A percentile compares a stretch with the other conserved stretches of the same genome.
Conservation (phyloP, 2,797 vertebrate species). For the Astyanax mexicanus region DNA sequence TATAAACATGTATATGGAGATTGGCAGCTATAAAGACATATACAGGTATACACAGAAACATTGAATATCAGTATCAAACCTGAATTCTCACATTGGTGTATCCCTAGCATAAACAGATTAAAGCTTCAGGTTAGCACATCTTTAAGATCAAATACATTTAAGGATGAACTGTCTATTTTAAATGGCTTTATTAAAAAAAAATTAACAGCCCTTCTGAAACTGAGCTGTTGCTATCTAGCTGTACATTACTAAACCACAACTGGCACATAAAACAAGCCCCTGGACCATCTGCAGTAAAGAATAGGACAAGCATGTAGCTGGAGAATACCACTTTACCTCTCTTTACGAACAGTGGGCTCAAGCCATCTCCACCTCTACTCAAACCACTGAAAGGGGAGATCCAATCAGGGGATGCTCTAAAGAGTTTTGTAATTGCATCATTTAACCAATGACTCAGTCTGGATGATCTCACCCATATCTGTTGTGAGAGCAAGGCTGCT, state of each 20-base stretch:
- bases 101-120: no score
- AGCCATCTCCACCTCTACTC: background rate
- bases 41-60: no score
- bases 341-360: background rate
- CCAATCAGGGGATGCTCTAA: conserved; percentile 75
- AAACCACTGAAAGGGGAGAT: conserved; percentile 55
- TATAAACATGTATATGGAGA: no score
- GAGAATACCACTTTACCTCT: background rate
- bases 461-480: conserved; percentile 66
- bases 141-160: no score
- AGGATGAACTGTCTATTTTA: no score
- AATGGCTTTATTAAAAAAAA: background rate
- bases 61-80: no score
- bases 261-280: no score
- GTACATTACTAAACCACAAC: no score
- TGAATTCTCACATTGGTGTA: no score
- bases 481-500: conserved; percentile 67
- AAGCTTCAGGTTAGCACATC: no score
- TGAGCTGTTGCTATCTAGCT: no score
- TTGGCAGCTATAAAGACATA: no score
- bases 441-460: conserved; percentile 80
- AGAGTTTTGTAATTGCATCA: conserved; percentile 78
- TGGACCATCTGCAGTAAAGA: background rate
- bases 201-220: background rate
- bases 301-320: background rate